Conservation (phyloP, 1,140 invertebrate species). For the Drosophila ananassae region DNA sequence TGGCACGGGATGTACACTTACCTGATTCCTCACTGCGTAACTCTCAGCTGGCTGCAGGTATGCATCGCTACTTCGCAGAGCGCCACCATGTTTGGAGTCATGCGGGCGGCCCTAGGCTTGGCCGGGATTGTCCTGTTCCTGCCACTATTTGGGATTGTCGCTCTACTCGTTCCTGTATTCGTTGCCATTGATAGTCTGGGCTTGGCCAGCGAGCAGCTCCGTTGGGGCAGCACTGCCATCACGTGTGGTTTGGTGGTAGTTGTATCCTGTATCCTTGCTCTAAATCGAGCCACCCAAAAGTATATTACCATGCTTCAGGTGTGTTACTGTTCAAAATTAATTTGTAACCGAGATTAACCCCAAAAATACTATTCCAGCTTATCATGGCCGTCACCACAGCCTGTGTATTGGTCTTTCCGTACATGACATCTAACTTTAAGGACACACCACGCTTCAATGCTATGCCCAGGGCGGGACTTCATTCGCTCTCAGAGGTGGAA, state of each 20-base stretch:
- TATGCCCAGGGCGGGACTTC: conserved; percentile 47
- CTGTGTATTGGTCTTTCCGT: conserved; percentile 85
- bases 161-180: conserved; percentile 89
- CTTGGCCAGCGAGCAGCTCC: conserved; percentile 87
- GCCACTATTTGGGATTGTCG: conserved; percentile 90
- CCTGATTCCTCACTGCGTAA: conserved; percentile 93
- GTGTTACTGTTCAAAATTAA: conserved; percentile 8
- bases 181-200: conserved; percentile 89
- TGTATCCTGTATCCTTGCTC: conserved; percentile 88
- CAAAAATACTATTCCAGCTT: conserved; percentile 39
- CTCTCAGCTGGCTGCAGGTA: conserved; percentile 93
- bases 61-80: conserved; percentile 91
- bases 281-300: conserved; percentile 86
- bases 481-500: conserved; percentile 42
- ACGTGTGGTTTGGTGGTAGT: conserved; percentile 86
- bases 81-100: conserved; percentile 91
- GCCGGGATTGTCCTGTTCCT: conserved; percentile 91
- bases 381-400: conserved; percentile 82
- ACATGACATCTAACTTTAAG: conserved; percentile 84
- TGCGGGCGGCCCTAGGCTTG: conserved; percentile 90
- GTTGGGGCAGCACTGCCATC: conserved; percentile 85
- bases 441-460: conserved; percentile 70
- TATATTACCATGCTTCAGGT: conserved; percentile 88
- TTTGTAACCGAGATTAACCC: neutral
- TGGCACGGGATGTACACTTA: conserved; percentile 92